Conservation (phyloP, 2,797 vertebrate species). For the Onychomys torridus region DNA sequence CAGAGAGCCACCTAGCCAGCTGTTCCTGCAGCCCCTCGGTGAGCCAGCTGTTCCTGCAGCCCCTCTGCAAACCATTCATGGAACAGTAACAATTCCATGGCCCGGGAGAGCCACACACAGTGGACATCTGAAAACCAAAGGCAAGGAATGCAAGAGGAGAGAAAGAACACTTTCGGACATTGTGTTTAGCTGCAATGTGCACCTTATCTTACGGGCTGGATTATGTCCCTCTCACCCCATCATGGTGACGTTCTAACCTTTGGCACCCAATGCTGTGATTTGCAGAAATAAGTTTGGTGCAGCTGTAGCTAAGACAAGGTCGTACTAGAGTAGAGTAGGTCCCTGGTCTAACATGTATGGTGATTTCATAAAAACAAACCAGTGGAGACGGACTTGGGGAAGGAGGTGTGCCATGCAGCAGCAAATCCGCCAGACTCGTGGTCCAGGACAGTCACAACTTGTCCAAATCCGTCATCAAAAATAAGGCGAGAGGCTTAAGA, state of each 20-base stretch:
- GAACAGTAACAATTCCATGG: neutral
- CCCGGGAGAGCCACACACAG: rapidly evolving
- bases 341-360: too few relatives aligned
- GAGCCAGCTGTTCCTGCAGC: neutral
- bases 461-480: neutral
- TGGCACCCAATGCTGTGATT: neutral
- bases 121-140: neutral
- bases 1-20: neutral
- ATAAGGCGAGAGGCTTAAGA: too few relatives aligned
- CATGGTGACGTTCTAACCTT: neutral
- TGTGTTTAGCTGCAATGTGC: neutral
- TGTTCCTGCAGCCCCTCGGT: too few relatives aligned
- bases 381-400: too few relatives aligned
- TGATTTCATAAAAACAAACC: neutral
- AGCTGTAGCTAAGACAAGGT: neutral
- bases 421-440: rapidly evolving
- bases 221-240: neutral
- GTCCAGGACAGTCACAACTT: rapidly evolving
- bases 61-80: neutral
- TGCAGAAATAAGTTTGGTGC: neutral
- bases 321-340: neutral
- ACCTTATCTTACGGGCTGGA: neutral
- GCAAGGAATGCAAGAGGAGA: rapidly evolving
- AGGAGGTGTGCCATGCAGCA: rapidly evolving
- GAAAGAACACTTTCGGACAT: neutral